Percentiles rank a stretch among this genome's conserved stretches.
phyloP scores from a whole-genome alignment of 2,797 vertebrate species.

The Ctenopoma kingsleyae region DNA sequence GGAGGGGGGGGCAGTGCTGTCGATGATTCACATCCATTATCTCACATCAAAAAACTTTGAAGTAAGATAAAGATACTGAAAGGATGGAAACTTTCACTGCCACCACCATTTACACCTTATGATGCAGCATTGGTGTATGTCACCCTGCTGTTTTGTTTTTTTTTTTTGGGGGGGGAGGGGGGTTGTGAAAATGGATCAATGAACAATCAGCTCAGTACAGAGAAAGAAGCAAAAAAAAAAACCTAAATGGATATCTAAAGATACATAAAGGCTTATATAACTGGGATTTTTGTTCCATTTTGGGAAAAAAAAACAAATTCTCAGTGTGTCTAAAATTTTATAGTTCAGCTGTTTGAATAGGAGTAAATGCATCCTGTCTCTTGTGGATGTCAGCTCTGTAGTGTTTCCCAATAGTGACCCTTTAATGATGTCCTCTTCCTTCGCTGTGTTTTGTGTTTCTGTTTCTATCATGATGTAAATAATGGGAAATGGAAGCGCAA shows the following conservation, averaged over 20 bases:
- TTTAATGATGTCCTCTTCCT: slow-evolving; percentile 42
- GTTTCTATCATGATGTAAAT: slow-evolving; percentile 1
- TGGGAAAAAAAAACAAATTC: background rate
- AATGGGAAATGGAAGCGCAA: slow-evolving; percentile 13
- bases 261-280: background rate
- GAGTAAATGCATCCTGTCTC: background rate
- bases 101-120: slow-evolving; percentile 15
- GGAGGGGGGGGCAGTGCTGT: background rate
- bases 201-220: slow-evolving; percentile 8
- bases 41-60: slow-evolving; percentile 59
- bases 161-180: slow-evolving; percentile 23
- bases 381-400: background rate
- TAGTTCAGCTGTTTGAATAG: slow-evolving; percentile 1
- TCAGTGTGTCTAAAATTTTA: background rate
- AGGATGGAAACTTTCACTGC: slow-evolving; percentile 14
- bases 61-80: slow-evolving; percentile 1
- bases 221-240: background rate
- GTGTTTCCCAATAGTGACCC: slow-evolving; percentile 3
- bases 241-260: background rate
- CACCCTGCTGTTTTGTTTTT: too few relatives aligned
- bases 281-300: background rate
- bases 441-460: slow-evolving; percentile 1
- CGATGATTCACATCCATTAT: slow-evolving; percentile 68
- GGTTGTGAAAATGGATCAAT: slow-evolving; percentile 15
- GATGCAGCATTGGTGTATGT: background rate